Evolutionary conservation across 2,888 invertebrate genomes (phyloP), one percentile per base, ranked within the genome.

Genomic region (Argyresthia albistria): DNA sequence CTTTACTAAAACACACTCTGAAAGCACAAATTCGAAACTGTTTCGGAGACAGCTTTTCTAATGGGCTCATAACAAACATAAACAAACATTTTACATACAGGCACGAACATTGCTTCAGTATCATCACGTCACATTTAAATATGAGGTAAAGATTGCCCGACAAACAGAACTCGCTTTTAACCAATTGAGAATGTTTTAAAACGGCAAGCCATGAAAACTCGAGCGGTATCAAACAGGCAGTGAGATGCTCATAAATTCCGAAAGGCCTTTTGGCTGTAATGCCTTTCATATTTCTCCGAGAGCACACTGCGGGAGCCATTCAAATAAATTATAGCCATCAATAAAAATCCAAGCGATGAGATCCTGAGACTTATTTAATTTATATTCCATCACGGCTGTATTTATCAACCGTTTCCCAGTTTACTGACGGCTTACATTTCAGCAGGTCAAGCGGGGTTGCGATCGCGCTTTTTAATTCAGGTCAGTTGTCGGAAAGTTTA

Each of bases 241-340:
- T 72, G 79, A 79, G 80, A 77, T 76, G 75, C 80, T 80, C 86
- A 84, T 86, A 83, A 84, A 86, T 86, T 82, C 65, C 69, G 69
- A 77, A 77, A 79, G 83, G 82, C 80, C 81, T 83, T 86, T 82
- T 81, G 76, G 76, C 77, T 76, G 76, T 86, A 84, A 86, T 86
- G 81, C 78, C 84, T 82, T 84, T 84, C 83, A 86, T 86, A 86
- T 84, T 84, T 83, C 81, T 81, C 73, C 71, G 69, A 73, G 69
- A 77, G 79, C 77, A 81, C 79, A 78, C 80, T 82, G 81, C 77
- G 84, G 81, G 81, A 69, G 76, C 80, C 79, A 83, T 77, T 83
- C 79, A 83, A 84, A 84, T 83, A 83, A 86, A 86, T 86, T 86
- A 83, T 78, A 65, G 68, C 78, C 80, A 84, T 87, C 86, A 83